Evolutionary conservation across 64 coral and sea anemone species (phyloP).

Genomic region (Dendrophyllia cribrosa): DNA sequence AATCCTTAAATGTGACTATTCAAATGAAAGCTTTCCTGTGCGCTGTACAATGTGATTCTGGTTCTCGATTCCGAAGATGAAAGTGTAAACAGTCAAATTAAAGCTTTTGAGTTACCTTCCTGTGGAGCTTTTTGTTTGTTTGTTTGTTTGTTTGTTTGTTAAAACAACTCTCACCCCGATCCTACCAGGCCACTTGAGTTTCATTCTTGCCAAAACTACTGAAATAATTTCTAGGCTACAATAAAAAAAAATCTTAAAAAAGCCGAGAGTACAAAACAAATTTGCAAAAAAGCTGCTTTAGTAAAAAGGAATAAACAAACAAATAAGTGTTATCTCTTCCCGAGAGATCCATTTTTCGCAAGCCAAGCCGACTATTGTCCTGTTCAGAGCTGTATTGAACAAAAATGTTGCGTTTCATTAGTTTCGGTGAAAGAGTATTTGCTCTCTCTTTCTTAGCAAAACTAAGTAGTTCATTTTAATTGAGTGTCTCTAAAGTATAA

Average conservation of each 20-base stretch:
- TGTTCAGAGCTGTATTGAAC: neutral
- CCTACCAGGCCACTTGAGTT: neutral
- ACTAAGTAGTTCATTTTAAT: neutral
- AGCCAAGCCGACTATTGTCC: conserved; percentile 20
- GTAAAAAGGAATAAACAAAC: neutral
- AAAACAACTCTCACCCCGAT: neutral
- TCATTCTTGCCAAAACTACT: neutral
- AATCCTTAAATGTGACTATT: too few species aligned
- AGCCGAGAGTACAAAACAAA: neutral
- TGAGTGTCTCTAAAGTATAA: too few species aligned
- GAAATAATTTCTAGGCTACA: neutral
- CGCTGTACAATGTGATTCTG: too few species aligned
- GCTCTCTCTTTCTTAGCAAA: neutral
- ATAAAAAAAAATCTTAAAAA: conserved; percentile 10
- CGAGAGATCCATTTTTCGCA: conserved; percentile 15
- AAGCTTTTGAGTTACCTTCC: too few species aligned
- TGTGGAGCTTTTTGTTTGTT: too few species aligned
- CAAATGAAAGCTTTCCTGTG: too few species aligned
- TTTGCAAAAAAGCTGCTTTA: neutral
- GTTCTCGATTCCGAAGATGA: too few species aligned
- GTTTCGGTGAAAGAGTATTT: too few species aligned
- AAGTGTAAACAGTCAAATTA: too few species aligned
- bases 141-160: too few species aligned
- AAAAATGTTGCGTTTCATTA: too few species aligned
- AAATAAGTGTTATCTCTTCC: conserved; percentile 23